Base-by-base conservation (phyloP, 2,888 invertebrate species). In the Altica lythri region DNA sequence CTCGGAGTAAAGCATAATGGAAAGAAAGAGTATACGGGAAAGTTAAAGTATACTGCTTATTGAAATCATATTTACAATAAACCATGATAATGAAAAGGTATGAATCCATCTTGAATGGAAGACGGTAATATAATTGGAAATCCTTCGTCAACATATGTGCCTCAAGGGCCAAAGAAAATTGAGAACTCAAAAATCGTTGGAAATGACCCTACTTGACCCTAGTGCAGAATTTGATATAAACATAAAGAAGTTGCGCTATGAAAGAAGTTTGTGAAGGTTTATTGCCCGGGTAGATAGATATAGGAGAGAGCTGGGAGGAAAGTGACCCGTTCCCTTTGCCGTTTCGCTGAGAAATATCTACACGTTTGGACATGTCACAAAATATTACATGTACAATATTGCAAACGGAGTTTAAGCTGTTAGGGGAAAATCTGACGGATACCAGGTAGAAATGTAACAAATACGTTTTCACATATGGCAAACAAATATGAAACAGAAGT, bases 351-450 rank as follows among this genome's bases (percentile, higher is more conserved):
- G 64, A 68, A 67, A 70, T 68, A 61, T 67, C 65, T 61, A 60
- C 63, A 66, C 68, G 66, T 62, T 65, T 65, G 65, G 64, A 65
- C 65, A 67, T 66, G 66, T 69, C 68, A 68, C 67, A 69, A 68
- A 70, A 68, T 69, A 68, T 68, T 69, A 68, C 65, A 61, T 67
- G 63, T 63, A 64, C 67, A 68, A 68, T 65, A 68, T 68, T 68
- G 65, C 64, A 62, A n/a, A 52, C 56, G 58, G 61, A 61, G 57
- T 62, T 60, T 60, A 55, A 61, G 50, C 46, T n/a, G 57, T 54
- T 52, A 47, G 49, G 50, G 53, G 53, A 38, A n/a, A 57, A 47
- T 42, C 45, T 44, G 52, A 37, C 45, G 52, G 53, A 55, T 55
- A 59, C 47, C 59, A 49, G 53, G 59, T 55, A 53, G 44, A 47